phyloP scores from a whole-genome alignment of 2,888 invertebrate species.

The Philereme vetulata region DNA sequence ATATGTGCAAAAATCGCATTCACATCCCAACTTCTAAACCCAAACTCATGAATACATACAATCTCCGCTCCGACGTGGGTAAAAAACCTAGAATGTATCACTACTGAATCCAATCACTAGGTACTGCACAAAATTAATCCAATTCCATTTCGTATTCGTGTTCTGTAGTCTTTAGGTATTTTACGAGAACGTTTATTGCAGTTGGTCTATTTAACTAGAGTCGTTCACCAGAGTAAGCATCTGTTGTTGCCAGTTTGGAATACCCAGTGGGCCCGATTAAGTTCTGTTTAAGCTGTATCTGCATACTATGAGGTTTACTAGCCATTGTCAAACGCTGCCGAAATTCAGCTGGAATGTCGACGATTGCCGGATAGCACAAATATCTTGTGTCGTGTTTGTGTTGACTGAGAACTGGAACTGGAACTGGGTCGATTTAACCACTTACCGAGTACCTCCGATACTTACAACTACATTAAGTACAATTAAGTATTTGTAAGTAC shows the following conservation, averaged over 20 bases:
- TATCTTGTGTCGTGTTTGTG: slow-evolving; percentile 48
- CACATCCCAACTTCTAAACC: too few relatives aligned
- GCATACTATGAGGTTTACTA: slow-evolving; percentile 36
- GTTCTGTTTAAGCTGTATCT: slow-evolving; percentile 29
- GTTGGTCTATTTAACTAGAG: slow-evolving; percentile 21
- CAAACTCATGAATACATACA: too few relatives aligned
- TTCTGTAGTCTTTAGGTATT: slow-evolving; percentile 10
- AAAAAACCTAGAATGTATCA: too few relatives aligned
- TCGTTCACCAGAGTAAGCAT: slow-evolving; percentile 27
- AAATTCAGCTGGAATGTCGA: slow-evolving; percentile 52
- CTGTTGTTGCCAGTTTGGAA: slow-evolving; percentile 29
- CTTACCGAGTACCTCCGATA: neutral
- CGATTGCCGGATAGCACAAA: slow-evolving; percentile 61
- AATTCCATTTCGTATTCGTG: slow-evolving; percentile 8
- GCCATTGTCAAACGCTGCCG: slow-evolving; percentile 38
- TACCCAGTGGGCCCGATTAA: slow-evolving; percentile 30
- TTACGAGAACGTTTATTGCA: slow-evolving; percentile 13
- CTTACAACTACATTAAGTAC: neutral
- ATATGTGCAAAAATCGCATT: too few relatives aligned
- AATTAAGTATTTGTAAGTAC: too few relatives aligned
- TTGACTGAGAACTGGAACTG: slow-evolving; percentile 7
- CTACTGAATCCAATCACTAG: neutral
- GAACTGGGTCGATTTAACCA: slow-evolving; percentile 15
- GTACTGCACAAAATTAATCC: slow-evolving; percentile 8
- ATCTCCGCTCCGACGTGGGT: too few relatives aligned